phyloP scores from a whole-genome alignment of 2,113 vertebrate genomes.

The Laterallus jamaicensis region DNA sequence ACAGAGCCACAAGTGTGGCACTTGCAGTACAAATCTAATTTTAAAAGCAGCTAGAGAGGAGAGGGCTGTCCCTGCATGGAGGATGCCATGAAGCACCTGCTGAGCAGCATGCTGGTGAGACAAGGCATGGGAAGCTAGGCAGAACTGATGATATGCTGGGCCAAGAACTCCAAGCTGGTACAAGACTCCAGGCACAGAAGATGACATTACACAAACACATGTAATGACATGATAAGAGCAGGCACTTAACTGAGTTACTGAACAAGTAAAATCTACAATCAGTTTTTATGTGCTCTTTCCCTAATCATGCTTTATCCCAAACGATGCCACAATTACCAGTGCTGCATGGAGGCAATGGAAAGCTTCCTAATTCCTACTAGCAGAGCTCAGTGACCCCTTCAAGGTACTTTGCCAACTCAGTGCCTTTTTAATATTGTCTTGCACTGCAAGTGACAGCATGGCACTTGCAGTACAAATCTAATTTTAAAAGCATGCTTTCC shows the following conservation, averaged over 20 bases:
- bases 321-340: background rate
- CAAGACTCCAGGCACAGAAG: background rate
- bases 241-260: background rate
- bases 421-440: slow-evolving; percentile 4
- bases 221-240: background rate
- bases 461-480: slow-evolving; percentile 60
- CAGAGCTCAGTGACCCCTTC: background rate
- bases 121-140: background rate
- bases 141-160: background rate
- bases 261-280: background rate
- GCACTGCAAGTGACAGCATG: slow-evolving; percentile 8
- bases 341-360: background rate
- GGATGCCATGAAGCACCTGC: background rate
- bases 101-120: rapidly evolving
- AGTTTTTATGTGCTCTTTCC: background rate
- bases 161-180: background rate
- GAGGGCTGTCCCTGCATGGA: background rate
- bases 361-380: background rate
- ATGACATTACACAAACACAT: background rate
- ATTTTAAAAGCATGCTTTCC: slow-evolving; percentile 69
- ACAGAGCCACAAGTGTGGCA: too few species aligned
- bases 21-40: too few species aligned
- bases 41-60: background rate
- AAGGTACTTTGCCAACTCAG: background rate
- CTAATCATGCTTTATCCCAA: background rate